Evolutionary conservation across 2,888 invertebrate genomes (phyloP), one percentile per base, ranked within the genome.

Genomic region (Schizotus pectinicornis): DNA sequence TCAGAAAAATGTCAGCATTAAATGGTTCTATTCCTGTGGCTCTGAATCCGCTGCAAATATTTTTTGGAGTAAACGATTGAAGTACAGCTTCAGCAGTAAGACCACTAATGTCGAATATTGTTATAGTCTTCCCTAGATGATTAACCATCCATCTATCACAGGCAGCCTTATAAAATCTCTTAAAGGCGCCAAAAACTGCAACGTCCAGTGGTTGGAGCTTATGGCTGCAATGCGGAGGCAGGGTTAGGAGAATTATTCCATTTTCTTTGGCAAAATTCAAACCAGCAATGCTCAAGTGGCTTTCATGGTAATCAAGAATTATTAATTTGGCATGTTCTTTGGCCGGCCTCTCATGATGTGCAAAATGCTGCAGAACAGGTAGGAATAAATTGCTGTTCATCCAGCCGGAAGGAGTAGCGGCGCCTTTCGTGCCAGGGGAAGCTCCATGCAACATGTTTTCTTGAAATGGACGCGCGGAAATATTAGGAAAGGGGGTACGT

Each of bases 181-280:
- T 53, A 22, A 56, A 49, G 3, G 38, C 41, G 8, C 33, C 38
- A 35, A 33, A 60, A 5, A 69, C 61, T 12, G 62, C 14, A 12
- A 68, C 53, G 59, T 74, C 72, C 43, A 75, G 64, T 7, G 75
- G 73, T 57, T 76, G 74, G 42, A 75, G 47, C 54, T 73, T 74
- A 50, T 79, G 74, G 9, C 69, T 69, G 59, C 73, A 72, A 67
- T 78, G 76, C 7, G 76, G 76, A 31, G 76, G 77, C 53, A 79
- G 67, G 6, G 75, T 74, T 31, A 79, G 56, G 36, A 79, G 62
- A 42, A 69, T 63, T 9, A 80, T 71, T 9, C 78, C 76, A 67
- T 76, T 71, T 6, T 75, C 74, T 69, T 73, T 74, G 46, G 71
- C 68, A 45, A 63, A 67, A 43, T 76, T 65, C 38, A 79, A 41